phyloP scores from a whole-genome alignment of 1,140 invertebrate genomes.

The Drosophila tristis region DNA sequence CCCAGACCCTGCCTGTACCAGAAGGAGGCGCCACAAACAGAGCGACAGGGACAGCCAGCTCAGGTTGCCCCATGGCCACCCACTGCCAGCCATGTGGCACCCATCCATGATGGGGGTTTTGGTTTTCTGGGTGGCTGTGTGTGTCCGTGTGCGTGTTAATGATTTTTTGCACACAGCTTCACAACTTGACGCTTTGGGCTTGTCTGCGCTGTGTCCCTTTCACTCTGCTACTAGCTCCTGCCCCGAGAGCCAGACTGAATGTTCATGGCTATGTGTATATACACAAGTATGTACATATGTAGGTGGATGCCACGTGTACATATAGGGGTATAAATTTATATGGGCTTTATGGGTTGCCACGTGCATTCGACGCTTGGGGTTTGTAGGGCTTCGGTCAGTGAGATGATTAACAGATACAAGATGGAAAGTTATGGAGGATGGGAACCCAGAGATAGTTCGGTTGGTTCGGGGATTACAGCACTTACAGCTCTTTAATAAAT shows the following conservation, averaged over 20 bases:
- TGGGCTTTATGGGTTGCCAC: constrained; percentile 59
- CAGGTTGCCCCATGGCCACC: not conserved
- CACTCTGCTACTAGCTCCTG: not conserved
- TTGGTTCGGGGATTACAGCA: no score
- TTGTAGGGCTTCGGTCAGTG: constrained; percentile 24
- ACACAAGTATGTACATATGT: constrained; percentile 1
- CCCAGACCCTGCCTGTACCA: constrained; percentile 26
- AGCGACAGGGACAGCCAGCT: constrained; percentile 22
- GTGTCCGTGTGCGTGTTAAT: constrained; percentile 80
- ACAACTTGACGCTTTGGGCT: constrained; percentile 76
- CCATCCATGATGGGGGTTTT: constrained; percentile 2
- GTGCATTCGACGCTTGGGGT: constrained; percentile 68
- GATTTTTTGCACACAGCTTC: constrained; percentile 83
- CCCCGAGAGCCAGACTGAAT: not conserved
- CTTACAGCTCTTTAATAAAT: no score
- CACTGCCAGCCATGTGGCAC: not conserved
- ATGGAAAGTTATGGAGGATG: not conserved
- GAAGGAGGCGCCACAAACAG: constrained; percentile 15
- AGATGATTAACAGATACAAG: constrained; percentile 44
- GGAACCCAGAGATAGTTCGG: not conserved
- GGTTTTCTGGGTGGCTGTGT: not conserved
- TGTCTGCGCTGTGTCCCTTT: constrained; percentile 28
- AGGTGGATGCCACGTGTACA: constrained; percentile 5
- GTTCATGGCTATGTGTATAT: constrained; percentile 33
- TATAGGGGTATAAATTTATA: constrained; percentile 63